Percentiles rank a stretch among this genome's conserved stretches.
Conservation (phyloP, 2,888 invertebrate species). For the Andricus quercusramuli region DNA sequence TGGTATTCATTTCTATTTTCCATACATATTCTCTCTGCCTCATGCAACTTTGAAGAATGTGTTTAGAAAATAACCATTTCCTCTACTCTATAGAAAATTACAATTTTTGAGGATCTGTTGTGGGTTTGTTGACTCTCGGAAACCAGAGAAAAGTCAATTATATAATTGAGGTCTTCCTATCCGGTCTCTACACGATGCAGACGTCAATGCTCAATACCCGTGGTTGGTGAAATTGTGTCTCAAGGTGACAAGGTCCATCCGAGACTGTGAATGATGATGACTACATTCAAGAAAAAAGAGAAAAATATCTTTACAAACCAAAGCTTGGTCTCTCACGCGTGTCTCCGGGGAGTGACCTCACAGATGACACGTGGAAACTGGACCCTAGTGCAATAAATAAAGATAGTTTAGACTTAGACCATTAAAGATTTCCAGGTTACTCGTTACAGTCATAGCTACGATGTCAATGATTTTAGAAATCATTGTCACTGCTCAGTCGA, state of each 20-base stretch:
- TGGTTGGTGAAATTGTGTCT: conserved; percentile 33
- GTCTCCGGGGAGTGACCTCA: conserved; percentile 54
- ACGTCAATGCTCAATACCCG: conserved; percentile 19
- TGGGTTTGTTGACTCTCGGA: conserved; percentile 14
- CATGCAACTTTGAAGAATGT: neutral
- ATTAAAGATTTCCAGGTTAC: conserved; percentile 50
- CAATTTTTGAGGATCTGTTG: conserved; percentile 1
- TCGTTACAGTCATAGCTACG: conserved; percentile 3
- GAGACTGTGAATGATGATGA: conserved; percentile 40
- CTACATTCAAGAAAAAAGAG: conserved; percentile 45
- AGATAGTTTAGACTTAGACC: conserved; percentile 47
- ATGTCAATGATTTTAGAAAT: conserved; percentile 49
- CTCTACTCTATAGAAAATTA: neutral
- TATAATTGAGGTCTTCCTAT: conserved; percentile 20
- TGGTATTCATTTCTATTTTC: neutral
- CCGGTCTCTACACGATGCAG: neutral
- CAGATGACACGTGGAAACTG: conserved; percentile 51
- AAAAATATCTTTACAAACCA: conserved; percentile 51
- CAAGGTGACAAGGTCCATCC: conserved; percentile 30
- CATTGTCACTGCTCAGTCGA: conserved; percentile 43
- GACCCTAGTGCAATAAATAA: conserved; percentile 51
- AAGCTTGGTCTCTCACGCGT: conserved; percentile 47
- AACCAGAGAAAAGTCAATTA: conserved; percentile 14
- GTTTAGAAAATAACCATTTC: conserved; percentile 19
- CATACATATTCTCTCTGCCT: neutral